Percentiles rank a stretch among this genome's conserved stretches.
These are phyloP conservation scores for Heliocidaris tuberculata DNA, from an alignment of 35 echinoderm and acorn worm species.

Conservation along the genomic window DNA sequence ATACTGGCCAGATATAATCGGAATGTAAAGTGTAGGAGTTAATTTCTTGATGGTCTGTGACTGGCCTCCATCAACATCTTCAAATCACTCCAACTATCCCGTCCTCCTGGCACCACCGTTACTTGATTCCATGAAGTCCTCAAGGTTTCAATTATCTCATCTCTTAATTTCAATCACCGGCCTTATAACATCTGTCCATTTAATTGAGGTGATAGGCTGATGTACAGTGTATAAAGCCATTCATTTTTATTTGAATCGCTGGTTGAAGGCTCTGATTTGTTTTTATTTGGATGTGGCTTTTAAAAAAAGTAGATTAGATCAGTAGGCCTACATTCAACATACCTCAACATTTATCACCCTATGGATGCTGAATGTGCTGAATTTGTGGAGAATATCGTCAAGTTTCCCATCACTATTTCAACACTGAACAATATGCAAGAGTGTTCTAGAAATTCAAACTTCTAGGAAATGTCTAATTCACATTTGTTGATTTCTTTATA, in stretches of 20 bases:
- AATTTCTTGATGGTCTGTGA: not conserved
- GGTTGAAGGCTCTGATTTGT: no score
- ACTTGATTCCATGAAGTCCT: not conserved
- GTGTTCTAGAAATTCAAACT: no score
- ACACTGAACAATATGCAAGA: no score
- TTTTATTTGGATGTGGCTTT: no score
- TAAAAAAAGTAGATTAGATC: no score
- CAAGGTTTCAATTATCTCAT: slow-evolving; percentile 11
- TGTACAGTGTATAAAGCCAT: not conserved
- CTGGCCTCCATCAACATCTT: not conserved
- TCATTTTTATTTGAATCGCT: no score
- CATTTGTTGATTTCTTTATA: no score
- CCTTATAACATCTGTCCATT: not conserved
- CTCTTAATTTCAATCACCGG: not conserved
- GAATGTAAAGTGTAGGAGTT: not conserved
- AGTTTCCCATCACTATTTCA: no score
- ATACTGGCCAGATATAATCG: not conserved
- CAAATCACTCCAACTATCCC: not conserved
- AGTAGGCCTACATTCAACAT: no score
- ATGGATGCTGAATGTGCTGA: not conserved
- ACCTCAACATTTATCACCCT: no score
- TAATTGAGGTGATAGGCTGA: not conserved
- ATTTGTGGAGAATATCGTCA: not conserved
- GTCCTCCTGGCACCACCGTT: not conserved
- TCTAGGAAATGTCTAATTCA: no score